These are phyloP conservation scores for Athene noctua DNA, from an alignment of 2,113 vertebrate genomes.

Conservation along the genomic window DNA sequence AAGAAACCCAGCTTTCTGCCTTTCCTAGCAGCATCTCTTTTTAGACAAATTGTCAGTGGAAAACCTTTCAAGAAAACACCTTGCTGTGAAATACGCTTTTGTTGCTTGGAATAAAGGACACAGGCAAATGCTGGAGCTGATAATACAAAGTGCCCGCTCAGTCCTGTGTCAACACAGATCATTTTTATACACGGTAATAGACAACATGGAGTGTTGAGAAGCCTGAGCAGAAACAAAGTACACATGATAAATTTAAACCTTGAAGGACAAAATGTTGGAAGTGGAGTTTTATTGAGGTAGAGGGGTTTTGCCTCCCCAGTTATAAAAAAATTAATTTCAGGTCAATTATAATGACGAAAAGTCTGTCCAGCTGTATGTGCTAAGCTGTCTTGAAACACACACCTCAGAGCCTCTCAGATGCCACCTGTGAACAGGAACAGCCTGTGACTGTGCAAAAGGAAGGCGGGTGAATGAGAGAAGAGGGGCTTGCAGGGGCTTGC, in stretches of 20 bases:
- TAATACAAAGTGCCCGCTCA: slow-evolving; percentile 45
- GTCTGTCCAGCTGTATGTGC: neutral
- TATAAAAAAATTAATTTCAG: neutral
- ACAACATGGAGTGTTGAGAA: neutral
- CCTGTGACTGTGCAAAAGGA: neutral
- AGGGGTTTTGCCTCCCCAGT: neutral
- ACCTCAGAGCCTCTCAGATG: neutral
- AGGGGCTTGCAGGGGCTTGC: neutral
- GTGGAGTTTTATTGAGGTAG: neutral
- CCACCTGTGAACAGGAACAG: neutral
- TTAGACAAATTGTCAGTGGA: slow-evolving; percentile 31
- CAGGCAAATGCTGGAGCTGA: slow-evolving; percentile 27
- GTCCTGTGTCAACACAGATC: slow-evolving; percentile 55
- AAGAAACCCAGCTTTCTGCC: slow-evolving; percentile 3
- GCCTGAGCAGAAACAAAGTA: neutral
- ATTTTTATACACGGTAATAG: slow-evolving; percentile 43
- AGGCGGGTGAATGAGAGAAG: neutral
- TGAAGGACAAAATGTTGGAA: neutral
- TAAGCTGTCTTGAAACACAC: neutral
- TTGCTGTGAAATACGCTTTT: slow-evolving; percentile 51
- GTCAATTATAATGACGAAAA: neutral
- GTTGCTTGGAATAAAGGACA: slow-evolving; percentile 52
- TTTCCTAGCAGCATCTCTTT: slow-evolving; percentile 2
- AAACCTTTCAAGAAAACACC: slow-evolving; percentile 53
- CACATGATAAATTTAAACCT: neutral